A percentile compares a stretch with the other conserved stretches of the same genome.
These are phyloP conservation scores for Euzophera pinguis DNA, from an alignment of 2,888 invertebrate genomes.

Conservation along the genomic window DNA sequence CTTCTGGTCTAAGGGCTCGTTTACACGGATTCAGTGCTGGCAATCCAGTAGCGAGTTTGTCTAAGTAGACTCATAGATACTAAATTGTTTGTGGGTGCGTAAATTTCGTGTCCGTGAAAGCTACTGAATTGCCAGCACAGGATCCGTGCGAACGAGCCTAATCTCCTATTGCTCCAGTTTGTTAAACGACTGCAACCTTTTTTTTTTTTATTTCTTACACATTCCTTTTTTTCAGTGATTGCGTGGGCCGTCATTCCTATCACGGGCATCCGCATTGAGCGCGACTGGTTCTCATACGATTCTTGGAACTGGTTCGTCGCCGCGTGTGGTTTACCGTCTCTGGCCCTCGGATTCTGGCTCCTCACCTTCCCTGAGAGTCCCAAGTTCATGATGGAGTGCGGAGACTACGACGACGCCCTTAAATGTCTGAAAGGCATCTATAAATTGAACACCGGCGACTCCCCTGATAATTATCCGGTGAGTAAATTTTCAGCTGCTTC, in stretches of 20 bases:
- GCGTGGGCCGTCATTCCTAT: constrained; percentile 90
- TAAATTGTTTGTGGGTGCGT: too few species aligned
- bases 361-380: constrained; percentile 90
- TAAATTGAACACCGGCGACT: constrained; percentile 85
- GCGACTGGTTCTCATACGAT: constrained; percentile 82
- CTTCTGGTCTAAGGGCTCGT: too few species aligned
- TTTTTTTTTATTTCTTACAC: not conserved
- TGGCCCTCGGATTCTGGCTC: constrained; percentile 84
- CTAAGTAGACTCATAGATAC: too few species aligned
- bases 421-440: constrained; percentile 84
- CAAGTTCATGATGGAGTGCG: constrained; percentile 89
- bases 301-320: constrained; percentile 91
- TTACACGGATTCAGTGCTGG: too few species aligned
- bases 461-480: constrained; percentile 86
- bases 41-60: too few species aligned
- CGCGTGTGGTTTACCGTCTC: constrained; percentile 85
- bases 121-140: too few species aligned
- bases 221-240: constrained; percentile 82
- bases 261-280: constrained; percentile 79
- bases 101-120: too few species aligned
- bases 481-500: constrained; percentile 30
- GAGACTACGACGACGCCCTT: constrained; percentile 87
- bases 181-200: too few species aligned
- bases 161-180: too few species aligned
- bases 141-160: too few species aligned